A percentile compares a stretch with the other conserved stretches of the same genome.
phyloP scores from a whole-genome alignment of 2,888 invertebrate genomes.

The Dysmachus trigonus region DNA sequence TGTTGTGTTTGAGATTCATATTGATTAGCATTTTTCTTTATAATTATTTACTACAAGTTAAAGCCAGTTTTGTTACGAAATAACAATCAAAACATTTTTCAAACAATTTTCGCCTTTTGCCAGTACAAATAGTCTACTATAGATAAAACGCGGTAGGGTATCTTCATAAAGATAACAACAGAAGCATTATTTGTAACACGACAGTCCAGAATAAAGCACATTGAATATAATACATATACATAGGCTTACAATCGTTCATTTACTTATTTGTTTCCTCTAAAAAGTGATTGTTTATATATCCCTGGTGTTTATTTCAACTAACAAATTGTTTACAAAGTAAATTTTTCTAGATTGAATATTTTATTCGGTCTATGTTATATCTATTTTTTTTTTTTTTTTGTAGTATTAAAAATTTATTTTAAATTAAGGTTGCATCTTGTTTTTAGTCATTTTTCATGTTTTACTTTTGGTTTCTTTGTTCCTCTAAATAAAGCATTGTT shows the following conservation, averaged over 20 bases:
- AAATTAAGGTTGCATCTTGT: not conserved
- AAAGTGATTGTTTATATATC: conserved; percentile 29
- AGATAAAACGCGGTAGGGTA: not conserved
- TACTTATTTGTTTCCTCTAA: not conserved
- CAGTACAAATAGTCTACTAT: not conserved
- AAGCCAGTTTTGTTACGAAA: not conserved
- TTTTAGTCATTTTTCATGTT: not conserved
- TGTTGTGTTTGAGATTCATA: not conserved
- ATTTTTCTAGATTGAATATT: conserved; percentile 2
- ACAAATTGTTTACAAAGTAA: not conserved
- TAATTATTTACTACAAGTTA: not conserved
- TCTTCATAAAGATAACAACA: conserved; percentile 4
- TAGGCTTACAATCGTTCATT: not conserved
- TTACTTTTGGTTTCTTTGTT: not conserved
- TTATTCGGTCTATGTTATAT: not conserved
- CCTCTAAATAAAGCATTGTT: not conserved
- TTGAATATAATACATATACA: conserved; percentile 27
- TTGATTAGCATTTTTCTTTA: not conserved
- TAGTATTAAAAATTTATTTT: not conserved
- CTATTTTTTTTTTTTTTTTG: not conserved
- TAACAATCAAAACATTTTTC: not conserved
- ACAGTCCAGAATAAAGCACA: conserved; percentile 30
- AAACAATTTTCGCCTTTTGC: not conserved
- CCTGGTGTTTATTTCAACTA: conserved; percentile 25
- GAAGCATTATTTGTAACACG: not conserved